Base-by-base conservation (phyloP, 2,888 invertebrate species). In the Ormyrus rosae region DNA sequence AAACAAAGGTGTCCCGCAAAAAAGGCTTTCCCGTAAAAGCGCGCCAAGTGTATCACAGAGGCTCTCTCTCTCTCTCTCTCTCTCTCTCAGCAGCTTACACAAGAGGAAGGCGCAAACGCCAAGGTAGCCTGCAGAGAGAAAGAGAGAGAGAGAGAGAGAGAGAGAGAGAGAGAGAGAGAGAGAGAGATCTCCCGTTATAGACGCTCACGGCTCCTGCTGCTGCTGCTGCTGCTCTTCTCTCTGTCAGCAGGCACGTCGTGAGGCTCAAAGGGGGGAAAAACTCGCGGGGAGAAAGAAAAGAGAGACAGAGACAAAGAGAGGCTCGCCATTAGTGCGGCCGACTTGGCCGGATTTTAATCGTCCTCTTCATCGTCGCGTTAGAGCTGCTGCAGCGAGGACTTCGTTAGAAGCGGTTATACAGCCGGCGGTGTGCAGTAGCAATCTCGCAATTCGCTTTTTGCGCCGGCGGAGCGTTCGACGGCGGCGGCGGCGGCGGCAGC, bases 301-400 rank as follows among this genome's bases (percentile, higher is more conserved):
- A 34, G 34, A 34, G 34, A 34, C 34, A 34, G 34, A 34, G 34
- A 34, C 34, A 34, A 34, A 34, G 34, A 34, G 34, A 11, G 63
- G 53, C 63, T 55, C 45, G 68, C 68, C 56, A 65, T 56, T 65
- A 65, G 60, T 61, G 61, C 63, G 19, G 34, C 34, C 55, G 13
- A 10, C 53, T 6, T 11, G 64, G 58, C 72, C 72, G 81, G 69
- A 77, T 81, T 81, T 81, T 76, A 56, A 72, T 73, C 79, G 55
- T 63, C 76, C 82, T 77, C 76, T 76, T 82, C 82, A 69, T 73
- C 72, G 70, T 64, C 92, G 92, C 84, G 68, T 65, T 10, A 55
- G 53, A 34, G 34, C 34, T 34, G 3, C 34, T 34, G 34, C 34
- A 34, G 34, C 34, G 34, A 34, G 34, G 34, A 34, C 34, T 34